These are phyloP conservation scores for Nephotettix cincticeps DNA, from an alignment of 1,140 invertebrate species.

Conservation along the genomic window DNA sequence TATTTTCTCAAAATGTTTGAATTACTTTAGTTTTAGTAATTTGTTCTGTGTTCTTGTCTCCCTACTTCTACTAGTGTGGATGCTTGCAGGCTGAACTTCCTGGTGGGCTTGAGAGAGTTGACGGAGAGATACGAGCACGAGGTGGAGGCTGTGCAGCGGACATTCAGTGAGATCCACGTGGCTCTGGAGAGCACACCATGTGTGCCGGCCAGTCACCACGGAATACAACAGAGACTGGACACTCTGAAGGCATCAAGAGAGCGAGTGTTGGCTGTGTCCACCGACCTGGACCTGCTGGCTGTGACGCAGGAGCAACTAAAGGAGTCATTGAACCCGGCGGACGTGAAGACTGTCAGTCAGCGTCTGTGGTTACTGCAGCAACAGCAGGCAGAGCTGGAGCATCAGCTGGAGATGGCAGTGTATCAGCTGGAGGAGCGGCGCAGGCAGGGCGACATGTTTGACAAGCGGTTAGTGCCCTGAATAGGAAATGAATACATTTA, in stretches of 20 bases:
- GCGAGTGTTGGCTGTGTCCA: conserved; percentile 16
- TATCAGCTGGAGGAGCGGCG: conserved; percentile 73
- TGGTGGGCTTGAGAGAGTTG: conserved; percentile 60
- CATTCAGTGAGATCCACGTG: conserved; percentile 55
- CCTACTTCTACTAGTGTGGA: too few relatives aligned
- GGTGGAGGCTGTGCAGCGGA: conserved; percentile 11
- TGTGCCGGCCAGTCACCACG: neutral
- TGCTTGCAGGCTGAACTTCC: conserved; percentile 40
- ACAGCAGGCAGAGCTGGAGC: conserved; percentile 75
- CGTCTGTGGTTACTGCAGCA: conserved; percentile 72
- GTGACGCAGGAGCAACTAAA: conserved; percentile 79
- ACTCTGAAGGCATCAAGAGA: conserved; percentile 25
- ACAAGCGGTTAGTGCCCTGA: conserved; percentile 56
- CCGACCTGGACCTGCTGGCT: conserved; percentile 54
- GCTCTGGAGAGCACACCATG: conserved; percentile 55
- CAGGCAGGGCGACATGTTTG: conserved; percentile 69
- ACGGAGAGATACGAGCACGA: conserved; percentile 35
- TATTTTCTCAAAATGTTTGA: too few relatives aligned
- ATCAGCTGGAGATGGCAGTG: conserved; percentile 70
- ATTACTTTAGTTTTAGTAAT: too few relatives aligned
- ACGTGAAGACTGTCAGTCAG: conserved; percentile 79
- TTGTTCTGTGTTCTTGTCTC: too few relatives aligned
- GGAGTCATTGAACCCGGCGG: conserved; percentile 81
- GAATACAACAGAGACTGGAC: conserved; percentile 32
- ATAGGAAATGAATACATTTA: too few relatives aligned